Percentiles rank a stretch among this genome's conserved stretches.
These are phyloP conservation scores for Copidosoma aretas DNA, from an alignment of 2,888 invertebrate species.

Conservation along the genomic window DNA sequence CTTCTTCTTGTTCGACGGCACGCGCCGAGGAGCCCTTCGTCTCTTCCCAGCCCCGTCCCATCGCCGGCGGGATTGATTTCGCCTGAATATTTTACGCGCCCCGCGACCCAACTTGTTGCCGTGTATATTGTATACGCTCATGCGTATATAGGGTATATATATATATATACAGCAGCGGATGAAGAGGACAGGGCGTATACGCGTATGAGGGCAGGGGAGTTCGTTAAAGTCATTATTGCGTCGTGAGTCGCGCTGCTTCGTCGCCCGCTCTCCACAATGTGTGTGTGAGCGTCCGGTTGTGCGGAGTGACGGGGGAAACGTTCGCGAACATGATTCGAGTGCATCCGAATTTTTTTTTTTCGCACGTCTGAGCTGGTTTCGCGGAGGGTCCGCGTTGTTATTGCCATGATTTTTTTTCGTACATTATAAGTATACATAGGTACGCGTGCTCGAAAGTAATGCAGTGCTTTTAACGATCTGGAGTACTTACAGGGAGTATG, in stretches of 20 bases:
- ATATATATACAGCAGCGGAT: background rate
- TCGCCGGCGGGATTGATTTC: constrained; percentile 56
- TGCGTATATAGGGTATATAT: too few relatives aligned
- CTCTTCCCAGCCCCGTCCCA: background rate
- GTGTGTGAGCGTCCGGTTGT: background rate
- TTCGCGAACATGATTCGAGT: background rate
- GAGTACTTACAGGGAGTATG: too few relatives aligned
- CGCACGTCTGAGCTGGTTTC: background rate
- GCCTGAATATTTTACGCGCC: constrained; percentile 60
- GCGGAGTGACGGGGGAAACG: too few relatives aligned
- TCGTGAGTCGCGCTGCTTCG: constrained; percentile 13
- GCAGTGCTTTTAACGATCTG: too few relatives aligned
- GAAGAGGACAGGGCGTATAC: background rate
- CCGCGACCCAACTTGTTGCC: constrained; percentile 52
- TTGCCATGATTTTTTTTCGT: too few relatives aligned
- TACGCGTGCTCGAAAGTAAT: too few relatives aligned
- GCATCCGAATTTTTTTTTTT: background rate
- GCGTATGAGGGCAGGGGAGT: constrained; percentile 39
- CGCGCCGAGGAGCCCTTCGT: background rate
- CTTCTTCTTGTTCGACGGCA: background rate
- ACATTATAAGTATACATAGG: too few relatives aligned
- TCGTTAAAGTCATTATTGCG: constrained; percentile 58
- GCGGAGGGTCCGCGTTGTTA: too few relatives aligned
- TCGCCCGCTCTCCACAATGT: background rate
- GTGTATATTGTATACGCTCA: constrained; percentile 11